Evolutionary conservation across 2,888 invertebrate species (phyloP), one percentile per base, ranked within the genome.

Genomic region (Pristionchus exspectatus): DNA sequence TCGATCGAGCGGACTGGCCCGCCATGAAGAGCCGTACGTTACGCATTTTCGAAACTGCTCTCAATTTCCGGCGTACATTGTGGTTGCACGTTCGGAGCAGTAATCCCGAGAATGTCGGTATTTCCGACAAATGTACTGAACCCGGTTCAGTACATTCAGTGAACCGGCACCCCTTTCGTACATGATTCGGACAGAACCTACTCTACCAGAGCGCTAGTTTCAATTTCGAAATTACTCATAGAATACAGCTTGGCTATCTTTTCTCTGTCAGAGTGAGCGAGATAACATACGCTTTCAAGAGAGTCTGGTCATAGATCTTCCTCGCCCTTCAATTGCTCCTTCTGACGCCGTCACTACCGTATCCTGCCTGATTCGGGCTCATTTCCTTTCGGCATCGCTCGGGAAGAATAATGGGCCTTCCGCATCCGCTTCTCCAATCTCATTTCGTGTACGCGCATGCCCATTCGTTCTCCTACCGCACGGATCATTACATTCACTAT

Each of bases 1-100:
- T 93, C 24, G 92, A 92, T 50, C 90, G 91, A 87, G 74, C 90
- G 2, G 90, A 88, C 3, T 93, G 92, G 92, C 91, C 92, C 50
- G 88, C 91, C 77, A 87, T 91, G 85, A 93, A 93, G 88, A 72
- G 90, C 50, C 90, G 92, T 92, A 56, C 90, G 92, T 92, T 44
- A 69, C 69, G 24, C 27, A 69, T 69, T 69, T 1, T 0, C 69
- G 18, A n/a, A 69, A 2, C 18, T 59, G 14, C 18, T 59, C 14
- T 14, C 2, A 9, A 63, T 63, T 12, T 63, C 24, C 63, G 63
- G 16, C 1, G 18, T n/a, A n/a, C n/a, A n/a, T n/a, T n/a, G n/a
- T n/a, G n/a, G n/a, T n/a, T n/a, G n/a, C n/a, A n/a, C n/a, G n/a
- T n/a, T n/a, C n/a, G n/a, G n/a, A n/a, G n/a, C n/a, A n/a, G n/a